Conservation (phyloP, 1,140 invertebrate genomes). For the Phymastichus coffea region DNA sequence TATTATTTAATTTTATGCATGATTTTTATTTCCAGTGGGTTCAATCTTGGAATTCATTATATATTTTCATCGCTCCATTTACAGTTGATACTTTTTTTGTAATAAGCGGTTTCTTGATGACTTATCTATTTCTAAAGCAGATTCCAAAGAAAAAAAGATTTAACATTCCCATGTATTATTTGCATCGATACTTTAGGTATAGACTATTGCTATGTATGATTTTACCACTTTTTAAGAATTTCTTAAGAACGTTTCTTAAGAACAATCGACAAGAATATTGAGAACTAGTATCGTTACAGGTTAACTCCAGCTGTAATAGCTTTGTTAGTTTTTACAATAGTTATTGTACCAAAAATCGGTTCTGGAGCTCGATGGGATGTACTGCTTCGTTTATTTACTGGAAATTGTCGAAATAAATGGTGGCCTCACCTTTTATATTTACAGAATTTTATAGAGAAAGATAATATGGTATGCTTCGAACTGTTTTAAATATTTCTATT, state of each 20-base stretch:
- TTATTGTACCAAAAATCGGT: conserved; percentile 45
- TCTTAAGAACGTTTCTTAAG: too few relatives aligned
- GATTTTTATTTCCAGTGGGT: conserved; percentile 41
- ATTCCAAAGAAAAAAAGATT: conserved; percentile 47
- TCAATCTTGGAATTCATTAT: conserved; percentile 34
- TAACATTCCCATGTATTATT: conserved; percentile 20
- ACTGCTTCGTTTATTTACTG: conserved; percentile 26
- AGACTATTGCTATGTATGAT: not conserved
- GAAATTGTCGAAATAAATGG: conserved; percentile 56
- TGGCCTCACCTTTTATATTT: conserved; percentile 63
- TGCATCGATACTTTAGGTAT: conserved; percentile 15
- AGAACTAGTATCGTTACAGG: conserved; percentile 33
- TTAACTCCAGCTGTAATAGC: conserved; percentile 52
- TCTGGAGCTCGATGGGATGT: conserved; percentile 51
- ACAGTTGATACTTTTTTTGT: conserved; percentile 63
- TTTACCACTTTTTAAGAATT: too few relatives aligned
- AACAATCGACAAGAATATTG: too few relatives aligned
- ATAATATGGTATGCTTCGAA: conserved; percentile 42
- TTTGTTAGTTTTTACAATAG: conserved; percentile 47
- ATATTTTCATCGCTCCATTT: conserved; percentile 48
- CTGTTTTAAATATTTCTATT: not conserved
- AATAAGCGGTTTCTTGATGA: conserved; percentile 59
- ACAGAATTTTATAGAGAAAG: conserved; percentile 58
- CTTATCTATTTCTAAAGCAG: conserved; percentile 59
- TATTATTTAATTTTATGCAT: not conserved